Evolutionary conservation across 2,113 vertebrate species (phyloP).

Genomic region (Zootoca vivipara): DNA sequence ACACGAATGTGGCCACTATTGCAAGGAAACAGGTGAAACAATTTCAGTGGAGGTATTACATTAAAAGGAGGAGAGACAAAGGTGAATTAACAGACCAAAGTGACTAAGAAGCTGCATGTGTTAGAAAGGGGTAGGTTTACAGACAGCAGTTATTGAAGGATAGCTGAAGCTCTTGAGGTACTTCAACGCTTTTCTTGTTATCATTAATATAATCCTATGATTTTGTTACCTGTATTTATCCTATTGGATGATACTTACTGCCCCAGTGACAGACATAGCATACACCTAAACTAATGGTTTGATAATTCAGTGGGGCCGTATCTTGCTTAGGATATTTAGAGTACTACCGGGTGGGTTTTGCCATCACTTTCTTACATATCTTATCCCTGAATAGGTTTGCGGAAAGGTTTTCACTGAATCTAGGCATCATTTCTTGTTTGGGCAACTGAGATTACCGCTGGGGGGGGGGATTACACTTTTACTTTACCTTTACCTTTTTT

Average conservation of each 20-base stretch:
- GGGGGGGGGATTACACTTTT: background rate
- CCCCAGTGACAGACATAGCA: fast-evolving
- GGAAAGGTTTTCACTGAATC: conserved; percentile 15
- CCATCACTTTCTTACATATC: background rate
- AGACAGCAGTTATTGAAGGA: background rate
- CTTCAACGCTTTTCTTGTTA: background rate
- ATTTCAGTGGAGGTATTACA: background rate
- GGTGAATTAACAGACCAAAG: background rate
- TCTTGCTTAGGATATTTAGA: background rate
- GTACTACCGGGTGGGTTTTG: background rate
- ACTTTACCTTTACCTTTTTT: background rate
- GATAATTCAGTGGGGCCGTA: background rate
- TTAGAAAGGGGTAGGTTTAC: background rate
- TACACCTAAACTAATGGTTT: background rate
- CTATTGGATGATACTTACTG: background rate
- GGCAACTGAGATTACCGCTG: background rate
- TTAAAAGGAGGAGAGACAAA: background rate
- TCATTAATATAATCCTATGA: conserved; percentile 2
- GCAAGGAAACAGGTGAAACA: background rate
- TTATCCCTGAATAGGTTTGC: conserved; percentile 1
- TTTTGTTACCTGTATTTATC: background rate
- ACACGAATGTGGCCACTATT: background rate
- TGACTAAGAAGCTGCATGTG: background rate
- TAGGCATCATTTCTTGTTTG: background rate
- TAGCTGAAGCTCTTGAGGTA: background rate